Evolutionary conservation across 30 jellyfish, hydroid and myxozoan species (phyloP), one percentile per base, ranked within the genome.

Genomic region (Rhopilema esculentum): DNA sequence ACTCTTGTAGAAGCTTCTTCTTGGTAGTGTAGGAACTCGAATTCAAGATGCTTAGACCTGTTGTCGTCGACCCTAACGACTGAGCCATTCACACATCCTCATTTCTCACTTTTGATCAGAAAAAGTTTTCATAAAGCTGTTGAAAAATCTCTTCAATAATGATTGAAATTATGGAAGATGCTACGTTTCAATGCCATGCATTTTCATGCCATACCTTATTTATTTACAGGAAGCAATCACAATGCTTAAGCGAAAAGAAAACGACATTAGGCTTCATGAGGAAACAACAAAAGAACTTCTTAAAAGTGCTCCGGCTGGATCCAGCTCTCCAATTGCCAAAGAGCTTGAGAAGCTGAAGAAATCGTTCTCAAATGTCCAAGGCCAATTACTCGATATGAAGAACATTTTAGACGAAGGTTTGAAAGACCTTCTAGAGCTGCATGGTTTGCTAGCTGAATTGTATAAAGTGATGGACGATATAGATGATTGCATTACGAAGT

Each of bases 401-500:
- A 52, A 63, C 63, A 65, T 77, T 0, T 80, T 87, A n/a, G 95
- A 77, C 53, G 83, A 87, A 26, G 83, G 95, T 17, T 26, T 87
- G 73, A 87, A 77, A 25, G 90, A 87, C 63, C 90, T 87, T 16
- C 90, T 77, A n/a, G 81, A 77, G 75, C 86, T 93, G 4, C 97
- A 93, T 67, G 81, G 72, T 51, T 70, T 93, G 31, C 31, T 88
- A 65, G 74, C 81, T 22, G 91, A 77, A 20, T 23, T 88, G 32
- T 87, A 87, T 79, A 83, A 89, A 65, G 87, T 77, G 1, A 88
- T 93, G 98, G 98, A 93, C 18, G 85, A 75, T 32, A 72, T 89
- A 69, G 98, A 89, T 93, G 91, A 82, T 19, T 95, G 96, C 33
- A 93, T 88, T 62, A 80, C 91, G 33, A 88, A 84, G 64, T 83